Conservation (phyloP, 2,888 invertebrate species). For the Pheosia gnoma region DNA sequence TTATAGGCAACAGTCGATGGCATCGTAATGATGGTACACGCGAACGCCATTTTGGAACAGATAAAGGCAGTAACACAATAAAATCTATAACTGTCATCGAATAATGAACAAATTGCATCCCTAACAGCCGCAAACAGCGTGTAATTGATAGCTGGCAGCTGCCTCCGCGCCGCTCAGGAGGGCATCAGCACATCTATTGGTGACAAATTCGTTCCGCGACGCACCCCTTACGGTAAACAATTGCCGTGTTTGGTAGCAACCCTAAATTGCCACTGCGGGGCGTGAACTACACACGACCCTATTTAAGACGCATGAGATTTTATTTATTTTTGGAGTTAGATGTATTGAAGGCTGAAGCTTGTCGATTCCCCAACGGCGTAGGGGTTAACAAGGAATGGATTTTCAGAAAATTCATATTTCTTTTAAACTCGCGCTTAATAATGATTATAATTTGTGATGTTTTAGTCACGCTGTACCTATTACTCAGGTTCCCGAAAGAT, state of each 20-base stretch:
- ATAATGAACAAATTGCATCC: constrained; percentile 76
- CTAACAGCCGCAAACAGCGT: constrained; percentile 77
- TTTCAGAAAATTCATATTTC: too few relatives aligned
- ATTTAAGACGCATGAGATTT: constrained; percentile 51
- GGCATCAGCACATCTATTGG: constrained; percentile 62
- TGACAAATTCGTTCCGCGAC: constrained; percentile 72
- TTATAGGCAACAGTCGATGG: not conserved
- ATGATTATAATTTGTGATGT: too few relatives aligned
- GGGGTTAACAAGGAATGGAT: too few relatives aligned
- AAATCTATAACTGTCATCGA: constrained; percentile 74
- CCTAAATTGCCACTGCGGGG: constrained; percentile 59
- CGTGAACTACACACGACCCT: constrained; percentile 55
- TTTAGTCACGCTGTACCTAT: too few relatives aligned
- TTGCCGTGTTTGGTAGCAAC: constrained; percentile 50
- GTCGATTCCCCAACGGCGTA: not conserved
- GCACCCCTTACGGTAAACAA: constrained; percentile 61
- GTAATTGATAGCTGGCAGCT: constrained; percentile 77
- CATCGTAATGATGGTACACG: constrained; percentile 8
- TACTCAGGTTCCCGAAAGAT: too few relatives aligned
- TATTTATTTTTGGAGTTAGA: constrained; percentile 36
- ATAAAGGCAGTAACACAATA: constrained; percentile 49
- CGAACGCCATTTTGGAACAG: constrained; percentile 26
- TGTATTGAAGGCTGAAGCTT: not conserved
- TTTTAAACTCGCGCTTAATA: too few relatives aligned
- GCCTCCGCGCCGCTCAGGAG: constrained; percentile 48